phyloP scores from a whole-genome alignment of 2,888 invertebrate species.

The Lasioglossum lativentre region DNA sequence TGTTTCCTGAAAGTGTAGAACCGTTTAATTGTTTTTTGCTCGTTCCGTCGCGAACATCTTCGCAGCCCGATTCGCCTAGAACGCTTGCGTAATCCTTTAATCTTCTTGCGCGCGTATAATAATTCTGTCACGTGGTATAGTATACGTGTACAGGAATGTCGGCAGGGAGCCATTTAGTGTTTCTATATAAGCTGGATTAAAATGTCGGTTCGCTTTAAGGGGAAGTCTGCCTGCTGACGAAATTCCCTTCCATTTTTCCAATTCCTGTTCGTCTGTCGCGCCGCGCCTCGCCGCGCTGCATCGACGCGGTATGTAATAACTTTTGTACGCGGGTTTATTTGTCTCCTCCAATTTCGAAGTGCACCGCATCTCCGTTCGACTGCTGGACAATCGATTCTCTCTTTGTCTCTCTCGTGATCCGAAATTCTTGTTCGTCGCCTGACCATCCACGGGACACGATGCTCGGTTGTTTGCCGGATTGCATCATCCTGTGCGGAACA shows the following conservation, averaged over 20 bases:
- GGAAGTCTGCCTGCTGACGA: slow-evolving; percentile 17
- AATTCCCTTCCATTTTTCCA: slow-evolving; percentile 33
- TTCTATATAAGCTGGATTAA: slow-evolving; percentile 38
- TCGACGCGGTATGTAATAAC: background rate
- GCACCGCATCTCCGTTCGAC: background rate
- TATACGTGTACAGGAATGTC: slow-evolving; percentile 32
- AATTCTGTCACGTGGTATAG: slow-evolving; percentile 24
- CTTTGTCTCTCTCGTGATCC: background rate
- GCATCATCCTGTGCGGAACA: background rate
- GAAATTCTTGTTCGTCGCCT: background rate
- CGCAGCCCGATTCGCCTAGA: background rate
- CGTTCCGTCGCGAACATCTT: background rate
- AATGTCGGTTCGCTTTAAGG: slow-evolving; percentile 38
- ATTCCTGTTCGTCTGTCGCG: background rate
- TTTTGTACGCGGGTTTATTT: background rate
- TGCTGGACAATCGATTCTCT: background rate
- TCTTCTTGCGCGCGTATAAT: slow-evolving; percentile 27
- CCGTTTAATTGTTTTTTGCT: background rate
- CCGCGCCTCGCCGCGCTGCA: background rate
- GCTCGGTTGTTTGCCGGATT: background rate
- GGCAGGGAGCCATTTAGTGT: slow-evolving; percentile 34
- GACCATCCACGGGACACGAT: background rate
- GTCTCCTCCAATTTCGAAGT: background rate
- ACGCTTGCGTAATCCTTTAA: slow-evolving; percentile 33
- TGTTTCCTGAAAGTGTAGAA: background rate